These are phyloP conservation scores for Gastracanthus pulcherrimus DNA, from an alignment of 2,888 invertebrate species.

Conservation along the genomic window DNA sequence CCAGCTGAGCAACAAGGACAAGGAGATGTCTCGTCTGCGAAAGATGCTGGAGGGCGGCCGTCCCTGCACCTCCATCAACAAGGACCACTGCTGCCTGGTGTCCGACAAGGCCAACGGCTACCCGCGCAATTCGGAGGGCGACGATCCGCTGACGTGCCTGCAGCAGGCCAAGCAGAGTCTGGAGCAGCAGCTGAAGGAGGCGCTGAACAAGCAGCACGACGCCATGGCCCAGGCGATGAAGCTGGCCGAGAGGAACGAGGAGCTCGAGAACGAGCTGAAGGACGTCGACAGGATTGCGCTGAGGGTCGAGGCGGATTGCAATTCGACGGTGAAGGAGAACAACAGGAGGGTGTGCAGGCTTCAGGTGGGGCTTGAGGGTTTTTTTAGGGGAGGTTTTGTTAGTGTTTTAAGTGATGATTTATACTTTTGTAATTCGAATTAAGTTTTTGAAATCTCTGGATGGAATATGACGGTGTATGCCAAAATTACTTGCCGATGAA, in stretches of 20 bases:
- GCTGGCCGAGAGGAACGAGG: conserved; percentile 86
- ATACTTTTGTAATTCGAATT: neutral
- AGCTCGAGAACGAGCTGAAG: conserved; percentile 84
- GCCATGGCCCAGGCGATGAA: conserved; percentile 88
- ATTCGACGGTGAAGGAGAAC: conserved; percentile 83
- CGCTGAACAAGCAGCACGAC: conserved; percentile 86
- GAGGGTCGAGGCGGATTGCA: conserved; percentile 88
- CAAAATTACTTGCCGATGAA: too few species aligned
- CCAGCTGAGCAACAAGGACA: conserved; percentile 78
- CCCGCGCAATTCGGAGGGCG: conserved; percentile 79
- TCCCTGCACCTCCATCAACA: conserved; percentile 82
- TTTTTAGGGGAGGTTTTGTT: too few species aligned
- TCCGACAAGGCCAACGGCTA: conserved; percentile 73
- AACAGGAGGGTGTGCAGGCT: conserved; percentile 78
- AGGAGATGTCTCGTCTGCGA: conserved; percentile 85
- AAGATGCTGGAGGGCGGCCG: conserved; percentile 86
- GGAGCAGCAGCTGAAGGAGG: conserved; percentile 79
- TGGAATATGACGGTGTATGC: too few species aligned
- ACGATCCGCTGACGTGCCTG: conserved; percentile 67
- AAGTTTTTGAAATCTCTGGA: neutral
- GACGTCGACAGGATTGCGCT: conserved; percentile 87
- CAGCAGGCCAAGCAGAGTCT: conserved; percentile 82
- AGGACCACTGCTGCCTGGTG: conserved; percentile 83
- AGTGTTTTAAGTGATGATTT: too few species aligned
- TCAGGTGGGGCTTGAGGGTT: too few species aligned